Base-by-base conservation (phyloP, 2,113 vertebrate species). In the Corythornis vintsioides region DNA sequence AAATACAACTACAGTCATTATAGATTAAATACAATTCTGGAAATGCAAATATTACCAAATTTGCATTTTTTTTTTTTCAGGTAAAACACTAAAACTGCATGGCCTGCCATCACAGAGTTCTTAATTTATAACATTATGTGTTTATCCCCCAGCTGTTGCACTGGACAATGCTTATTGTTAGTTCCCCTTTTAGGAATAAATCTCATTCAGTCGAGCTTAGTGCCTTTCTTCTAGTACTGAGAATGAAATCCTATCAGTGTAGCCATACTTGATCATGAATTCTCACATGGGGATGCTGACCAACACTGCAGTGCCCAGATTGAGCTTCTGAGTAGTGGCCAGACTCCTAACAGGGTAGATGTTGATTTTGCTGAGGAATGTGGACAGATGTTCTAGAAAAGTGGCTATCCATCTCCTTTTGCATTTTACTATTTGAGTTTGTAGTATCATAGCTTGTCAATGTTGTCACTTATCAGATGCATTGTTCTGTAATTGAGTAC, bases 321-420 rank as follows among this genome's bases (percentile, higher is more conserved):
- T 15, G 55, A 67, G 10, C 43, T 75, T 65, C 43, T 78, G n/a
- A 65, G 20, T 6, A 26, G 52, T 47, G 25, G 17, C 19, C 56
- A 77, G 18, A 40, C 21, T 67, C 18, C 14, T 45, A 24, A 48
- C 1, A 4, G 21, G 25, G 5, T 1, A 11, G n/a, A 45, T 0
- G 0, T 5, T 66, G 26, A 5, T 53, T 35, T 64, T 63, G 6
- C 21, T 59, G 19, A 11, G 20, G 5, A 0, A 53, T 10, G 48
- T 4, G 11, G 25, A 19, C 33, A 89, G 33, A 76, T 63, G 57
- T 52, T 52, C 52, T 69, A n/a, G 20, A 67, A 47, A 9, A 64
- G 13, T 21, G 31, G 5, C 33, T 17, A 59, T 29, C 35, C 21
- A 24, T 42, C 35, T 45, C 15, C 43, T 78, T 85, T 73, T 79